Percentiles rank a stretch among this genome's conserved stretches.
These are phyloP conservation scores for Ophraella communa DNA, from an alignment of 2,888 invertebrate genomes.

Conservation along the genomic window DNA sequence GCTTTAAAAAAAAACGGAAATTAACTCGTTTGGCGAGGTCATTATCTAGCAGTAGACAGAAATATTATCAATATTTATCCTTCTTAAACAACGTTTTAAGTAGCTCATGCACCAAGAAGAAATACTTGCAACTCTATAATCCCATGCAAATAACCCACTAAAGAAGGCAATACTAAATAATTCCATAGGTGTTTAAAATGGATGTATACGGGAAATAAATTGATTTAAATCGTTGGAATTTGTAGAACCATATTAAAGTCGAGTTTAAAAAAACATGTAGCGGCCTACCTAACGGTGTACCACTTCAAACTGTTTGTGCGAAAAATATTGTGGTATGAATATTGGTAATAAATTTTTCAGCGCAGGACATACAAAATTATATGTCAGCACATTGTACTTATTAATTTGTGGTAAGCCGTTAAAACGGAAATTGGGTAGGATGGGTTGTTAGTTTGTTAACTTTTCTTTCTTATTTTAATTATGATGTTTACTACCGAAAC, in stretches of 20 bases:
- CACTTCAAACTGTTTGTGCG: constrained; percentile 6
- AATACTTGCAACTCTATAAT: constrained; percentile 36
- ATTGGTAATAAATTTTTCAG: neutral
- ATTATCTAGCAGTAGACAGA: constrained; percentile 26
- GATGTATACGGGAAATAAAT: constrained; percentile 35
- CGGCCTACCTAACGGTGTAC: constrained; percentile 17
- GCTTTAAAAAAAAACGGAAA: constrained; percentile 3
- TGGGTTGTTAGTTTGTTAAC: too few species aligned
- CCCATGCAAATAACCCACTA: constrained; percentile 33
- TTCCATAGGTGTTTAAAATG: constrained; percentile 33
- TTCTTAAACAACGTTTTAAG: constrained; percentile 31
- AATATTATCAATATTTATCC: constrained; percentile 34
- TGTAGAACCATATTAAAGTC: constrained; percentile 29
- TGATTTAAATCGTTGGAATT: constrained; percentile 32
- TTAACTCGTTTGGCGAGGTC: constrained; percentile 11
- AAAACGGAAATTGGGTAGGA: too few species aligned
- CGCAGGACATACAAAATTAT: neutral
- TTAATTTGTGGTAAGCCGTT: neutral
- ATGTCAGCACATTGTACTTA: neutral
- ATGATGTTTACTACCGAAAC: too few species aligned
- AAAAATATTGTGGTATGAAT: neutral
- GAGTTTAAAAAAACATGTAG: constrained; percentile 5
- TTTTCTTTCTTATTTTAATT: too few species aligned
- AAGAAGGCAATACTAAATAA: constrained; percentile 36
- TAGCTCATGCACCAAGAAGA: constrained; percentile 28